phyloP scores from a whole-genome alignment of 2,888 invertebrate genomes.

The Calephelis perditalis region DNA sequence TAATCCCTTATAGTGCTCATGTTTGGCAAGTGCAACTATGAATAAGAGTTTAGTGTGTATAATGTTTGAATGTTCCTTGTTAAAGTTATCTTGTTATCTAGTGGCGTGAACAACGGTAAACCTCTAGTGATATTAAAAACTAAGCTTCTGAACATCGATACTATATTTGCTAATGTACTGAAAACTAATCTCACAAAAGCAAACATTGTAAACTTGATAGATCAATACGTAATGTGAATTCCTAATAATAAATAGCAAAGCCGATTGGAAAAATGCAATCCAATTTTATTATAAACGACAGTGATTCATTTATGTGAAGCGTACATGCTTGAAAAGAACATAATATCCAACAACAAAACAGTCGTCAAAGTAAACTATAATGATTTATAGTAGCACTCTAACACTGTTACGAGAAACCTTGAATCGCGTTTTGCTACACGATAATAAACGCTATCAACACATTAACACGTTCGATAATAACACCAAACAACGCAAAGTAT shows the following conservation, averaged over 20 bases:
- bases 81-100: background rate
- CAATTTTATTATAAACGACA: constrained; percentile 4
- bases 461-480: constrained; percentile 3
- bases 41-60: background rate
- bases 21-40: background rate
- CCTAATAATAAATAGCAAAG: background rate
- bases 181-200: too few relatives aligned
- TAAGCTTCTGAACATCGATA: background rate
- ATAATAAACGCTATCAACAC: constrained; percentile 9
- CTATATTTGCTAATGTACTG: background rate
- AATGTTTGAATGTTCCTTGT: background rate
- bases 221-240: too few relatives aligned
- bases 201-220: too few relatives aligned
- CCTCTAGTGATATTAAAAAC: background rate
- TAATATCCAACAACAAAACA: background rate
- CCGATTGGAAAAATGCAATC: constrained; percentile 3
- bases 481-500: background rate
- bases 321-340: constrained; percentile 6
- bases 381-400: background rate
- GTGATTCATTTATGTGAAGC: background rate
- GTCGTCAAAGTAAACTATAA: constrained; percentile 1
- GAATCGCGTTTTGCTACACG: constrained; percentile 2
- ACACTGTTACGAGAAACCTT: background rate
- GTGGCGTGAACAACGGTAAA: too few relatives aligned
- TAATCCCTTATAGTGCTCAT: background rate